phyloP scores from a whole-genome alignment of 2,888 invertebrate genomes.

The Papilio demoleus region DNA sequence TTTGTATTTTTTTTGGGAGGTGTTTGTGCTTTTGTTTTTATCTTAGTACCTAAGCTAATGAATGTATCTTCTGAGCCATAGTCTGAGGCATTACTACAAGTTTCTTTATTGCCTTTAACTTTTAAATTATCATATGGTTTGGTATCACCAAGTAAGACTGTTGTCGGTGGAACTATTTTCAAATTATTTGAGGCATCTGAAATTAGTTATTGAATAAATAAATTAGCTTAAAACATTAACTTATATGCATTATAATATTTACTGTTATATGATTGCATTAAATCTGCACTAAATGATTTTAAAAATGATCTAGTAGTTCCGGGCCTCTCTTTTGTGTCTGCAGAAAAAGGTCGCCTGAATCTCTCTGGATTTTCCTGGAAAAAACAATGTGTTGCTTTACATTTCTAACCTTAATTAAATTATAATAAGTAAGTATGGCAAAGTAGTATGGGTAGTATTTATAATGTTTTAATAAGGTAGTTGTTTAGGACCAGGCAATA shows the following conservation, averaged over 20 bases:
- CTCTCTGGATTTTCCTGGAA: constrained; percentile 70
- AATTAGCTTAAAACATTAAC: constrained; percentile 17
- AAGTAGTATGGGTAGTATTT: too few relatives aligned
- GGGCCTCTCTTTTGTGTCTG: constrained; percentile 69
- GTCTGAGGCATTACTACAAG: constrained; percentile 76
- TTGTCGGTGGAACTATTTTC: constrained; percentile 71
- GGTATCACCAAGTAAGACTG: constrained; percentile 61
- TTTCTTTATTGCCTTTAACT: constrained; percentile 57
- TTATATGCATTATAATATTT: constrained; percentile 43
- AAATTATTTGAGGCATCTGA: constrained; percentile 64
- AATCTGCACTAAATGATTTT: constrained; percentile 70
- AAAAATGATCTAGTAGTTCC: constrained; percentile 67
- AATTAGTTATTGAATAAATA: constrained; percentile 39
- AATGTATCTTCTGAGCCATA: constrained; percentile 80
- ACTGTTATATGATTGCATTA: constrained; percentile 71
- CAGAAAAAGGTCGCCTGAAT: constrained; percentile 76
- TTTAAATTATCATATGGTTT: constrained; percentile 52
- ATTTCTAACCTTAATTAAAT: too few relatives aligned
- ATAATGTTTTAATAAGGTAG: too few relatives aligned
- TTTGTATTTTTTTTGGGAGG: constrained; percentile 63
- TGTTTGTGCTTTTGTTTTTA: constrained; percentile 78
- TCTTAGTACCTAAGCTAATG: constrained; percentile 79
- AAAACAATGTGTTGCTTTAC: constrained; percentile 2
- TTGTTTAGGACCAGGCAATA: not conserved
- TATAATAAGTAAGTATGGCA: too few relatives aligned